These are phyloP conservation scores for Apostichopus parvimensis DNA, from an alignment of 35 echinoderm and acorn worm genomes.

Conservation along the genomic window DNA sequence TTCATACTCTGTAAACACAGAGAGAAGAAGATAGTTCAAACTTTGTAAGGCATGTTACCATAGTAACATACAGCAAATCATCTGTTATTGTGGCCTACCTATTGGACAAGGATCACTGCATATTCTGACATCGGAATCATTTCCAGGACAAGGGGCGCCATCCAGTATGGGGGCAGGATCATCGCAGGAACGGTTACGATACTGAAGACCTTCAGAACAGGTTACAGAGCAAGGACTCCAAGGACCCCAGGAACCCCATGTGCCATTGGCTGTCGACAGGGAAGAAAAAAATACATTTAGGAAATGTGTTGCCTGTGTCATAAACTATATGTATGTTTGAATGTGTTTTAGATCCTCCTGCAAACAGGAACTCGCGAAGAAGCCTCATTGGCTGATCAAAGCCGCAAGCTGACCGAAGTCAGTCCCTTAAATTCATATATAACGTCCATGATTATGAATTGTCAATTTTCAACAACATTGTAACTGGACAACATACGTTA, in stretches of 20 bases:
- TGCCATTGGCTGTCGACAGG: slow-evolving; percentile 59
- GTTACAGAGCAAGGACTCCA: slow-evolving; percentile 62
- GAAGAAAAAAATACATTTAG: not conserved
- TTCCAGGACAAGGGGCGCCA: slow-evolving; percentile 63
- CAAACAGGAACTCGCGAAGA: no score
- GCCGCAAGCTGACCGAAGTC: no score
- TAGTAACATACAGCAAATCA: not conserved
- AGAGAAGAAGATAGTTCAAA: not conserved
- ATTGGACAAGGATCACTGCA: slow-evolving; percentile 64
- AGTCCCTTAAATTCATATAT: no score
- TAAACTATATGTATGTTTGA: no score
- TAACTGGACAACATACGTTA: no score
- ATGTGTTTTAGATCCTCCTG: no score
- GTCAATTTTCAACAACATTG: no score
- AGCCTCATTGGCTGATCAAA: no score
- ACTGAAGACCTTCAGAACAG: slow-evolving; percentile 73
- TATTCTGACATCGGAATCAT: slow-evolving; percentile 48
- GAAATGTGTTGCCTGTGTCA: not conserved
- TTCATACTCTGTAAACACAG: no score
- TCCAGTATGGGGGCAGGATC: slow-evolving; percentile 63
- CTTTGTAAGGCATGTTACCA: not conserved
- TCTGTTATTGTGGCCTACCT: slow-evolving; percentile 20
- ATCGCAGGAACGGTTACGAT: slow-evolving; percentile 58
- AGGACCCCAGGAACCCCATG: slow-evolving; percentile 68
- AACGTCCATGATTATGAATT: no score